Conservation (phyloP, 2,113 vertebrate genomes). For the Camarhynchus parvulus region DNA sequence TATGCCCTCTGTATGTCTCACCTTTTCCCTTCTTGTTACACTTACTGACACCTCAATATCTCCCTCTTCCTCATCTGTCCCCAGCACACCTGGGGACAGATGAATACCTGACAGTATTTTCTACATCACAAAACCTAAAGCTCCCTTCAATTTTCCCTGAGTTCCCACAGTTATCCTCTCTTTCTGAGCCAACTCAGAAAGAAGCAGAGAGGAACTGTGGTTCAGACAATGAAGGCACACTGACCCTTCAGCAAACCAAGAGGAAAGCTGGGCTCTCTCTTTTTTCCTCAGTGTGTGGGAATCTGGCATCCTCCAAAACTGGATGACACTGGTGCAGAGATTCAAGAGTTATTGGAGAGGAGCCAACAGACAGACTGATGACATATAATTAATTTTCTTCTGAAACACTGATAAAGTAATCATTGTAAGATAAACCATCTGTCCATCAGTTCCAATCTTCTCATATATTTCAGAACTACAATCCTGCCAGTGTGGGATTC, state of each 20-base stretch:
- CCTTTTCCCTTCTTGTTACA: neutral
- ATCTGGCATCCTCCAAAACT: neutral
- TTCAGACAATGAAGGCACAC: neutral
- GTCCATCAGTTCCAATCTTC: neutral
- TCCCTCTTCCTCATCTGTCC: neutral
- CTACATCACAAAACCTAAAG: neutral
- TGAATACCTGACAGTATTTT: neutral
- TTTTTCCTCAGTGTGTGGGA: neutral
- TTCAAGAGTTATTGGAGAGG: neutral
- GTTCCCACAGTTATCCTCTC: neutral
- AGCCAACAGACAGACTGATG: neutral
- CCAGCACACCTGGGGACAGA: neutral
- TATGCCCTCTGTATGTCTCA: neutral
- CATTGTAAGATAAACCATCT: neutral
- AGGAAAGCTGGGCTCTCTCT: neutral
- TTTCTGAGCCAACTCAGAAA: neutral
- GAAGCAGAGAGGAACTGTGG: neutral
- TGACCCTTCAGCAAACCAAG: neutral
- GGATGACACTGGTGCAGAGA: neutral
- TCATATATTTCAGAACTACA: neutral
- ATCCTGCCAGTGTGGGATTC: neutral
- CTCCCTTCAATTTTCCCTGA: neutral
- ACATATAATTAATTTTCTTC: slow-evolving; percentile 1
- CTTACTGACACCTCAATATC: neutral
- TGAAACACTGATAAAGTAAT: slow-evolving; percentile 30